Percentiles rank a stretch among this genome's conserved stretches.
Conservation (phyloP, 2,888 invertebrate species). For the Drosophila stalkeri region DNA sequence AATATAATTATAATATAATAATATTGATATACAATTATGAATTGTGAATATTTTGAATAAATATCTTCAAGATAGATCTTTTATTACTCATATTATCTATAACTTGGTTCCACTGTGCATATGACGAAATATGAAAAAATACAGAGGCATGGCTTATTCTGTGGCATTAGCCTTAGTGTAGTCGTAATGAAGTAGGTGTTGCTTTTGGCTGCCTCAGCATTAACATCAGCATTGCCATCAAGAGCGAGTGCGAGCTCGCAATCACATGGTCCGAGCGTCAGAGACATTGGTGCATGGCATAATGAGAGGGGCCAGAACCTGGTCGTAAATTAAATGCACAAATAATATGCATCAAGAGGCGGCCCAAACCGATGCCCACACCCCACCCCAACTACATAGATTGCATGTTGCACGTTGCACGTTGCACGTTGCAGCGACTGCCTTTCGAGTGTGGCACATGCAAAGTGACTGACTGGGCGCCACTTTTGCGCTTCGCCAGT, state of each 20-base stretch:
- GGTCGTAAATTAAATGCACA: conserved; percentile 70
- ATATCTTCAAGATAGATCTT: not conserved
- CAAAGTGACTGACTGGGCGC: conserved; percentile 62
- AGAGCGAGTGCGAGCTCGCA: conserved; percentile 40
- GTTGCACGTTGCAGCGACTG: conserved; percentile 28
- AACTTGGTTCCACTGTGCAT: conserved; percentile 41
- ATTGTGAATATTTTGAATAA: not conserved
- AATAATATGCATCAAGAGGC: conserved; percentile 65
- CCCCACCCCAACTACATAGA: conserved; percentile 14
- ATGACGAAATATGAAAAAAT: conserved; percentile 42
- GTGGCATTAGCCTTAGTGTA: conserved; percentile 46
- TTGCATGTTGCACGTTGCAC: conserved; percentile 21
- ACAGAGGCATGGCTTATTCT: conserved; percentile 35
- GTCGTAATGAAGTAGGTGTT: conserved; percentile 74
- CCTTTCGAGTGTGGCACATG: conserved; percentile 52
- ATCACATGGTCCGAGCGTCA: conserved; percentile 52
- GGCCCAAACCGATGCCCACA: conserved; percentile 32
- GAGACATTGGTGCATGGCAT: conserved; percentile 62
- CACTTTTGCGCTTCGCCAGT: conserved; percentile 74
- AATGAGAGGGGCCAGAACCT: conserved; percentile 47
- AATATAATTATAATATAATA: not conserved
- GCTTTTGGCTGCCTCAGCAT: conserved; percentile 54
- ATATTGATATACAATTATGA: no score
- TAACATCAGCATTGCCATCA: conserved; percentile 50
- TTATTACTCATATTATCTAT: not conserved